Base-by-base conservation (phyloP, 1,140 invertebrate species). In the Aphelenchoides avenae region DNA sequence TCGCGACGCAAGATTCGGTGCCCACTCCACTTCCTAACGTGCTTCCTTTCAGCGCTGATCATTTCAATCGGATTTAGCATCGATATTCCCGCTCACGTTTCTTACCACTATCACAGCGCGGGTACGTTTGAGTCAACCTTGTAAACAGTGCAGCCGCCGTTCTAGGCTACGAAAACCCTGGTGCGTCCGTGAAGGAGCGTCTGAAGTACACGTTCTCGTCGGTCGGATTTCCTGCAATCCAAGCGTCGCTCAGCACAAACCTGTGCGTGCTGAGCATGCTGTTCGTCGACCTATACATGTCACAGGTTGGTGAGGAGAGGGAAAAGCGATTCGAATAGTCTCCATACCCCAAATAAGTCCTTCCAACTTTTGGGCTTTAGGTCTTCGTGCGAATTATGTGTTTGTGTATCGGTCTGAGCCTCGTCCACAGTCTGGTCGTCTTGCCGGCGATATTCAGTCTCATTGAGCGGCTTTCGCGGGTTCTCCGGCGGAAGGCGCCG, bases 231-330 rank as follows among this genome's bases (percentile, higher is more conserved):
- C 91, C 92, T 0, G 92, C 96, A 46, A 83, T 94, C 11, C 91
- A 95, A 79, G 91, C 91, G 9, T 89, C 89, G 0, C 80, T 88
- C 0, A 92, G 89, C 5, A 95, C 91, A 0, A 87, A 93, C 26
- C 78, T 96, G 0, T 90, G 91, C 47, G 86, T 94, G 7, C 79
- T 89, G 0, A 87, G 89, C 0, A 78, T 97, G 0, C 80, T 89
- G 3, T 80, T 93, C 26, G 89, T 90, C 0, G 86, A 89, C 43
- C 93, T 90, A 61, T 95, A 94, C 72, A 92, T 96, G 49, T 53
- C 70, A 26, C 27, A 47, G 40, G 66, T 57, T 20, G 18, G 53
- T 62, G n/a, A n/a, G n/a, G n/a, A n/a, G n/a, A n/a, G n/a, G n/a
- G n/a, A n/a, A n/a, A n/a, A n/a, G n/a, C 18, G 11, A 11, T 36